Conservation (phyloP, 1,140 invertebrate genomes). For the Panagrolaimus sp. region DNA sequence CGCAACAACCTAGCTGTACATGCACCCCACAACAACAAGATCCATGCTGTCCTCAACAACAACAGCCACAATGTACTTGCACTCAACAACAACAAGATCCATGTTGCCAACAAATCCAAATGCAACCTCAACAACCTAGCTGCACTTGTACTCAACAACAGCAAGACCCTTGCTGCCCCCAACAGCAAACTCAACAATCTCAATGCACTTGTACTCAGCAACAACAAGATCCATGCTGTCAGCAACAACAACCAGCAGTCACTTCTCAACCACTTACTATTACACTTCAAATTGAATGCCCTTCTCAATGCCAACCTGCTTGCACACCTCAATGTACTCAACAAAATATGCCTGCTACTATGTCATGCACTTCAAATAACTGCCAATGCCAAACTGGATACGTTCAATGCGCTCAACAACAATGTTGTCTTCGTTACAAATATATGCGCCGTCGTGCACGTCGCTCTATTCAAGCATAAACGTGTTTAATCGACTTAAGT, state of each 20-base stretch:
- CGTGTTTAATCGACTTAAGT: no score
- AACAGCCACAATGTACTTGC: no score
- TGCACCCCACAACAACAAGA: no score
- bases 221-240: conserved; percentile 7
- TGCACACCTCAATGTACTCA: conserved; percentile 7
- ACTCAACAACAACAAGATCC: no score
- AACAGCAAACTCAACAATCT: no score
- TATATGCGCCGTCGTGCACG: neutral
- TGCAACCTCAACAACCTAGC: no score
- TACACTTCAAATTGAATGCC: neutral
- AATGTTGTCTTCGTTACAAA: conserved; percentile 15
- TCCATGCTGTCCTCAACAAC: no score
- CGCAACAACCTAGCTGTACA: no score
- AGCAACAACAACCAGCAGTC: neutral
- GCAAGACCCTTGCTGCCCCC: no score
- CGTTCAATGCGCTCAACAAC: conserved; percentile 18
- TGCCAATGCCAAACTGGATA: conserved; percentile 11
- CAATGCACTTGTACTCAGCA: conserved; percentile 2
- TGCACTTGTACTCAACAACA: no score
- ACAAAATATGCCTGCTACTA: conserved; percentile 9
- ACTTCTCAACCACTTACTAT: neutral
- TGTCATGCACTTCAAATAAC: conserved; percentile 8
- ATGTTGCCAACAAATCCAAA: no score
- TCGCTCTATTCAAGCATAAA: neutral
- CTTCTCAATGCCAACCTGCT: neutral